Evolutionary conservation across 2,888 invertebrate species (phyloP), one percentile per base, ranked within the genome.

Genomic region (Lochmaea crataegi): DNA sequence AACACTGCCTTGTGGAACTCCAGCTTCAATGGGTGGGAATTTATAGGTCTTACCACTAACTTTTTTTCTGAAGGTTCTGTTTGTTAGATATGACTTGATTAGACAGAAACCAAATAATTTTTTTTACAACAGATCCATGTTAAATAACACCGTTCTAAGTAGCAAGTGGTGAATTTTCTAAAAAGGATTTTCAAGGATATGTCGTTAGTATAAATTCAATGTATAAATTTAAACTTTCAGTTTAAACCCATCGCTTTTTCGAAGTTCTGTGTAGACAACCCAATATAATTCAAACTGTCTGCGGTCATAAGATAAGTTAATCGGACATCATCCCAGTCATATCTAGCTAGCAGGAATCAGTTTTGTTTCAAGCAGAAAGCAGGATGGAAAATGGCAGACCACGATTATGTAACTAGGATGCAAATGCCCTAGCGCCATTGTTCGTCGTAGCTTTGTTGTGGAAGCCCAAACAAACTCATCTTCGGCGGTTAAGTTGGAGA

Each of bases 291-390:
- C 38, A 18, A 67, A 71, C 65, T 71, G 71, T 72, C 74, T 74
- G 74, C 60, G 74, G 68, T 68, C 45, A 65, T 45, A 32, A 63
- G 75, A 75, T 72, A 75, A 72, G 72, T 76, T 74, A 73, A 76
- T 76, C 75, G 63, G 71, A 70, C 69, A 60, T 63, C 63, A 76
- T 71, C 75, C 75, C 71, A 73, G 73, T 76, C 72, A 76, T 74
- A 73, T 68, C 32, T 69, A 76, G 74, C 73, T 74, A 58, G 48
- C 66, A 66, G 65, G 68, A 71, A 68, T 65, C 68, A 32, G 58
- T 65, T 72, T 41, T 65, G 65, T 72, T 53, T 18, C 48, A 41
- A 58, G 48, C 56, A 65, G 67, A 75, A 72, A 56, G 56, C 53
- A 60, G 32, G 61, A 71, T 56, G 10, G 45, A 70, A 67, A 53